These are phyloP conservation scores for Ophraella communa DNA, from an alignment of 2,888 invertebrate species.

Conservation along the genomic window DNA sequence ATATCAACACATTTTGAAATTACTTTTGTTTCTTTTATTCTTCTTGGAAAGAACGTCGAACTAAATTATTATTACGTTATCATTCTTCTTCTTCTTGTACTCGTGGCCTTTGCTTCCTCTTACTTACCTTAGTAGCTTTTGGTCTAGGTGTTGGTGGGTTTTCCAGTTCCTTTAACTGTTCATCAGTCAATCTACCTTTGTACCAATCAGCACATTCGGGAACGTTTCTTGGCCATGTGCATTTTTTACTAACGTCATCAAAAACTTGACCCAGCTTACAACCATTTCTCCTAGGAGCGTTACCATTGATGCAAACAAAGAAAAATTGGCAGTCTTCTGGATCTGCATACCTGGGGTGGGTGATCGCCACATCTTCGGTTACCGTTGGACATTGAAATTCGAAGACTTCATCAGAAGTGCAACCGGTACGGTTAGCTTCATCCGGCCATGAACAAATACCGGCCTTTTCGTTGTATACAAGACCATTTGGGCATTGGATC, in stretches of 20 bases:
- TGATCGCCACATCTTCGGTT: constrained; percentile 72
- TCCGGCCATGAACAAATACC: constrained; percentile 94
- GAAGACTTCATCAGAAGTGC: constrained; percentile 84
- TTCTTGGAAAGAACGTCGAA: too few species aligned
- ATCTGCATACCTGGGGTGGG: constrained; percentile 87
- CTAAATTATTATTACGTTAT: constrained; percentile 7
- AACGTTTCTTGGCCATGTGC: constrained; percentile 87
- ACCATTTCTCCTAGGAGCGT: constrained; percentile 82
- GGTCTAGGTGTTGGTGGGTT: constrained; percentile 75
- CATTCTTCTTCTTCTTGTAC: constrained; percentile 22
- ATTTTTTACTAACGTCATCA: constrained; percentile 78
- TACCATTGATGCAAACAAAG: constrained; percentile 90
- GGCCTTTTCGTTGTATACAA: constrained; percentile 87
- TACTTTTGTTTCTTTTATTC: too few species aligned
- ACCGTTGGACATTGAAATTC: constrained; percentile 83
- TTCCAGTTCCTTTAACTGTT: constrained; percentile 79
- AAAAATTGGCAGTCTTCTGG: constrained; percentile 90
- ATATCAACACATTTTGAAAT: too few species aligned
- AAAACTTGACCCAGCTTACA: constrained; percentile 90
- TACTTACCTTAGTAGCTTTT: constrained; percentile 63
- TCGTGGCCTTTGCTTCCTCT: constrained; percentile 57
- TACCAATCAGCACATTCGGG: constrained; percentile 93
- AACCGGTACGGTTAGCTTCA: constrained; percentile 86
- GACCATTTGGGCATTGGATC: constrained; percentile 85
- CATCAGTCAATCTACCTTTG: constrained; percentile 82